A percentile compares a stretch with the other conserved stretches of the same genome.
phyloP scores from a whole-genome alignment of 2,113 vertebrate genomes.

The Megaleporinus macrocephalus region DNA sequence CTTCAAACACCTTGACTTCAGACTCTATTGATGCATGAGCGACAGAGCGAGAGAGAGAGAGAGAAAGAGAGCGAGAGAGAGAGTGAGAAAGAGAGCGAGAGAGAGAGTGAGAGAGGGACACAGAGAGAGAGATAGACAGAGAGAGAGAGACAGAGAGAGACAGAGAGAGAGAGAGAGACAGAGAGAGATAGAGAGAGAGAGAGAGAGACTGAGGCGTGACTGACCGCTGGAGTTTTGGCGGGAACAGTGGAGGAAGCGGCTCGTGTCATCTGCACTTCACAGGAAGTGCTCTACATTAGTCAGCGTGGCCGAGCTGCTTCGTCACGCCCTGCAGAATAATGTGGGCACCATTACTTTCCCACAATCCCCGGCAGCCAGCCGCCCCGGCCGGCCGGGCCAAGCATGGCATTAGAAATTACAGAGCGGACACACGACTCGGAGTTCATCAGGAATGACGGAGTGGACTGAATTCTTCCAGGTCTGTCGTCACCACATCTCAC shows the following conservation, averaged over 20 bases:
- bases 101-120: too few relatives aligned
- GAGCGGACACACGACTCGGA: neutral
- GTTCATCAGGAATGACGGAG: too few relatives aligned
- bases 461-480: too few relatives aligned
- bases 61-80: too few relatives aligned
- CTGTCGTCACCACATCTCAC: too few relatives aligned
- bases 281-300: constrained; percentile 44
- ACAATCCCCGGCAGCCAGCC: neutral
- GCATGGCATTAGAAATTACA: constrained; percentile 40
- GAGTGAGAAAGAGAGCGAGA: too few relatives aligned
- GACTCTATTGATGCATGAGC: too few relatives aligned
- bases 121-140: too few relatives aligned
- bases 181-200: neutral
- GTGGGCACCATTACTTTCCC: constrained; percentile 23
- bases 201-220: constrained; percentile 23
- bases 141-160: neutral
- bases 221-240: constrained; percentile 20
- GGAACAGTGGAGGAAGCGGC: constrained; percentile 8
- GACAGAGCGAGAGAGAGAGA: too few relatives aligned
- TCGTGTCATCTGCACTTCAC: constrained; percentile 47
- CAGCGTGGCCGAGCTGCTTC: constrained; percentile 35
- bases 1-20: too few relatives aligned
- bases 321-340: constrained; percentile 45
- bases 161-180: neutral
- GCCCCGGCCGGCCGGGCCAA: neutral